phyloP scores from a whole-genome alignment of 1,140 invertebrate species.

The Eriosoma lanigerum region DNA sequence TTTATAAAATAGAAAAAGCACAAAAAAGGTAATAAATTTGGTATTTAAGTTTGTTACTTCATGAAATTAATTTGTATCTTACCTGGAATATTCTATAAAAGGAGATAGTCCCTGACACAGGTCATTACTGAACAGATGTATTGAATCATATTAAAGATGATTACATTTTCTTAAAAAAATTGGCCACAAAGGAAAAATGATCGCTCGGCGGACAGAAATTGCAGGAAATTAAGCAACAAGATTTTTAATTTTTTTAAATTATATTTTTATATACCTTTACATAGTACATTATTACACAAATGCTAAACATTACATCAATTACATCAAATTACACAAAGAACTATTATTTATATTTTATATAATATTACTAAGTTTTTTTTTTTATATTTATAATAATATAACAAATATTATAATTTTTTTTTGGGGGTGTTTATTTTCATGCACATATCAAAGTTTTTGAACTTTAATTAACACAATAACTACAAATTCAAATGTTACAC shows the following conservation, averaged over 20 bases:
- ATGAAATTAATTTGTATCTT: no score
- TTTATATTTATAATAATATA: slow-evolving; percentile 36
- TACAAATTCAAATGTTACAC: slow-evolving; percentile 45
- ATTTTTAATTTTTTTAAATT: slow-evolving; percentile 45
- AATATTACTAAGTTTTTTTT: slow-evolving; percentile 39
- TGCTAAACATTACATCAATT: slow-evolving; percentile 50
- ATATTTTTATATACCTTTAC: slow-evolving; percentile 50
- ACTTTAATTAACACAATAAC: slow-evolving; percentile 25
- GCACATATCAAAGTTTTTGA: slow-evolving; percentile 9
- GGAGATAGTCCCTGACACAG: no score
- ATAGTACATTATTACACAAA: slow-evolving; percentile 51
- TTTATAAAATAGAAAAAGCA: no score
- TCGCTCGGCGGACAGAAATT: no score
- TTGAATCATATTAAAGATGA: no score
- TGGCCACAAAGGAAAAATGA: no score
- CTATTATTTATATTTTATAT: slow-evolving; percentile 48
- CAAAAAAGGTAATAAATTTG: no score
- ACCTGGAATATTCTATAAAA: no score
- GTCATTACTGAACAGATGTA: no score
- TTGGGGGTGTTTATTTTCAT: neutral
- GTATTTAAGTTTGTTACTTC: no score
- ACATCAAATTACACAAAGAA: slow-evolving; percentile 50
- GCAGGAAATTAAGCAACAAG: no score
- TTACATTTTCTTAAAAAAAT: no score
- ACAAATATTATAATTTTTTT: slow-evolving; percentile 44